These are phyloP conservation scores for Incurvaria masculella DNA, from an alignment of 2,888 invertebrate species.

Conservation along the genomic window DNA sequence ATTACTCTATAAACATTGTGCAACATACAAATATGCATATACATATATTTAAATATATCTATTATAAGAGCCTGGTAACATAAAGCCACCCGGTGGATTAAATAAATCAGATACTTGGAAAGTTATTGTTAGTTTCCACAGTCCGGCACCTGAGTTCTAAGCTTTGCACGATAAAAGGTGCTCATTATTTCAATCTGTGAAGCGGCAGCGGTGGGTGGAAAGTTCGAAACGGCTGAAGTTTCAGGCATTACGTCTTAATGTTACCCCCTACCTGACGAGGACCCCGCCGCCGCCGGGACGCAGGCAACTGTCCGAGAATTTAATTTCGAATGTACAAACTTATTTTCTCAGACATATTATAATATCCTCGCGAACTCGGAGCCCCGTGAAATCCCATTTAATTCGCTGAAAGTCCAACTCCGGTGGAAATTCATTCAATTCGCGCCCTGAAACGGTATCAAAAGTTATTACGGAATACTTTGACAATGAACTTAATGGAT, in stretches of 20 bases:
- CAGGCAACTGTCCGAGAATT: not conserved
- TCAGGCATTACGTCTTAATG: slow-evolving; percentile 47
- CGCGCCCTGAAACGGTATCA: slow-evolving; percentile 47
- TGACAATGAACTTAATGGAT: slow-evolving; percentile 36
- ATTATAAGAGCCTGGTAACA: no score
- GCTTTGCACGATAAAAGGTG: slow-evolving; percentile 13
- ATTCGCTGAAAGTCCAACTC: not conserved
- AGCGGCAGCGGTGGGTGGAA: slow-evolving; percentile 25
- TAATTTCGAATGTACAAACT: not conserved
- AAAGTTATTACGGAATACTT: slow-evolving; percentile 44
- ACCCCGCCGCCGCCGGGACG: not conserved
- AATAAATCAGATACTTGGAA: not conserved
- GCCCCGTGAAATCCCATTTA: not conserved
- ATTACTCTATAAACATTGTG: no score
- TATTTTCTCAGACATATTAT: not conserved
- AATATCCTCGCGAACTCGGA: not conserved
- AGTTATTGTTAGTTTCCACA: not conserved
- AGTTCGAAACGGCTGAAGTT: slow-evolving; percentile 45
- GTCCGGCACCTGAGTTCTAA: not conserved
- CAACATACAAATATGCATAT: no score
- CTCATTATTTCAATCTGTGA: slow-evolving; percentile 51
- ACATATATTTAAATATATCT: no score
- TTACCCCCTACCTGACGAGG: slow-evolving; percentile 19
- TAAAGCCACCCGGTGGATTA: not conserved
- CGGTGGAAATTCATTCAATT: slow-evolving; percentile 31